These are phyloP conservation scores for Panthera uncia DNA, from an alignment of 2,113 vertebrate species.

Conservation along the genomic window DNA sequence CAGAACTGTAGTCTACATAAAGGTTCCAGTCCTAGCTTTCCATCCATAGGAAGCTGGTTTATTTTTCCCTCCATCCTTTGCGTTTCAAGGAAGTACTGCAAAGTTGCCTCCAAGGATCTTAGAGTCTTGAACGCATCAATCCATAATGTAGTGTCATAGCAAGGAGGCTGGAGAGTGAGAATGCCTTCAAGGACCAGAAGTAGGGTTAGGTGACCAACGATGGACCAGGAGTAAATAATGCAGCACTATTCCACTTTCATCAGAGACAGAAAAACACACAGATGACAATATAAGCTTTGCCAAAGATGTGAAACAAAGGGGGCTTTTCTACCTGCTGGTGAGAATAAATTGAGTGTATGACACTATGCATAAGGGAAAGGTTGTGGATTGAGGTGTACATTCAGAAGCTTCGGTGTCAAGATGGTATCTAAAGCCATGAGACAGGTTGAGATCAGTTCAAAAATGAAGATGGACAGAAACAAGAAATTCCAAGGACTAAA, in stretches of 20 bases:
- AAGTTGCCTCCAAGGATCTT: background rate
- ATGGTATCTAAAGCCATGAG: background rate
- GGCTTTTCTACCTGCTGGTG: no score
- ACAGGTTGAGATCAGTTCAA: background rate
- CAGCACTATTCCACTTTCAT: background rate
- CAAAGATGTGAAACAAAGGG: background rate
- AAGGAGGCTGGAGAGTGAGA: background rate
- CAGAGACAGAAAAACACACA: background rate
- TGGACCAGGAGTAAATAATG: background rate
- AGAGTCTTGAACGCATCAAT: background rate
- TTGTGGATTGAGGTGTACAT: background rate
- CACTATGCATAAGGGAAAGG: background rate
- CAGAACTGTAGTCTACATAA: background rate
- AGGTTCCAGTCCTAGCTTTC: background rate
- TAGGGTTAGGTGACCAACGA: background rate
- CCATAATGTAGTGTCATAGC: background rate
- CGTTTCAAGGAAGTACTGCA: background rate
- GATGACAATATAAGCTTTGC: background rate
- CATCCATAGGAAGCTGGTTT: background rate
- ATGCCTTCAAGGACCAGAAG: background rate
- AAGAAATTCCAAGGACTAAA: background rate
- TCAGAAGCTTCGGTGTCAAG: background rate
- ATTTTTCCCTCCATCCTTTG: background rate
- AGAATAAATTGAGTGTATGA: background rate
- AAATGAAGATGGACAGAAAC: background rate